Percentiles rank a stretch among this genome's conserved stretches.
These are phyloP conservation scores for Gymnosoma rotundatum DNA, from an alignment of 2,888 invertebrate genomes.

Conservation along the genomic window DNA sequence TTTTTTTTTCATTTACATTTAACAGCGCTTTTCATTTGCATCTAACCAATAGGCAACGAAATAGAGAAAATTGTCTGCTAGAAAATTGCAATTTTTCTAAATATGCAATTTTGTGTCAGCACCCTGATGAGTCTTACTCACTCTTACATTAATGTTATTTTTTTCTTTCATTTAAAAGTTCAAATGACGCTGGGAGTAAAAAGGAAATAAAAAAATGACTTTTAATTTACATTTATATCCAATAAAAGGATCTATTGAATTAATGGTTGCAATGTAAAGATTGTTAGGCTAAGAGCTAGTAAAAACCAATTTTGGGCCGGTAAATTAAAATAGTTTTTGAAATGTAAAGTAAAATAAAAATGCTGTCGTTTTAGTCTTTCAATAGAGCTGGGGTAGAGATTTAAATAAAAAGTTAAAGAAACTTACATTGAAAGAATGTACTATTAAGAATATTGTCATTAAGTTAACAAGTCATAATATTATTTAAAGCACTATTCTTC, in stretches of 20 bases:
- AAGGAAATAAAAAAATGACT: constrained; percentile 30
- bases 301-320: no score
- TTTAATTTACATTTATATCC: constrained; percentile 67
- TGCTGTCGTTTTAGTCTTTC: no score
- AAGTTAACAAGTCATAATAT: no score
- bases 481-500: no score
- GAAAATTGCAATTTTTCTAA: constrained; percentile 67
- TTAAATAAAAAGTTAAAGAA: no score
- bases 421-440: no score
- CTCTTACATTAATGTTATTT: constrained; percentile 59
- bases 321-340: no score
- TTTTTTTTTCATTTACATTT: constrained; percentile 19
- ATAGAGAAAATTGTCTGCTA: constrained; percentile 69
- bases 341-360: no score
- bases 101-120: constrained; percentile 53
- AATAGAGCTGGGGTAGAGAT: no score
- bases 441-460: no score
- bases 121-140: constrained; percentile 62
- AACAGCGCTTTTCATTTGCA: constrained; percentile 62
- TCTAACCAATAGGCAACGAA: constrained; percentile 69
- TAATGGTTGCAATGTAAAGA: constrained; percentile 36
- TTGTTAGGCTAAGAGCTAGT: not conserved
- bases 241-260: constrained; percentile 64
- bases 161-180: not conserved
- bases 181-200: constrained; percentile 13